Evolutionary conservation across 2,797 vertebrate species (phyloP).

Genomic region (Brotula barbata): DNA sequence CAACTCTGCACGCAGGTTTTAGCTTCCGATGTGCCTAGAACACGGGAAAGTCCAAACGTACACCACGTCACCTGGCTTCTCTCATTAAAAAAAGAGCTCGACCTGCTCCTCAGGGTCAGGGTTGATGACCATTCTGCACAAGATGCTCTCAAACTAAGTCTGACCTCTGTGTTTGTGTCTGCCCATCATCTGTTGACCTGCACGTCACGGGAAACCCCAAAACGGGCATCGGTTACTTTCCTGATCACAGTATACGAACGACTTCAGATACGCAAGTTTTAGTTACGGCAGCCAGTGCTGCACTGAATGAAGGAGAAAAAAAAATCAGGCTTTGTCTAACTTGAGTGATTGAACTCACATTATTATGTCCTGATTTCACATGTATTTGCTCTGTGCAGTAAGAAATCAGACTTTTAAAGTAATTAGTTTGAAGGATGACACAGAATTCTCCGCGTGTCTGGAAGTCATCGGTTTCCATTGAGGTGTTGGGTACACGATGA

Average conservation of each 20-base stretch:
- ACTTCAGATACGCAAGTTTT: too few relatives aligned
- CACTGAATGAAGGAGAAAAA: too few relatives aligned
- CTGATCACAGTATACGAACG: too few relatives aligned
- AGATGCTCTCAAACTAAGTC: background rate
- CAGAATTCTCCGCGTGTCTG: too few relatives aligned
- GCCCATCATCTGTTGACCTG: constrained; percentile 5
- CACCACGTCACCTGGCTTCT: background rate
- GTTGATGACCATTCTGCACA: constrained; percentile 32
- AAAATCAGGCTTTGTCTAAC: too few relatives aligned
- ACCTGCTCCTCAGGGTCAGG: constrained; percentile 15
- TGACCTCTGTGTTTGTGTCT: background rate
- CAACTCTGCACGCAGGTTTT: constrained; percentile 19
- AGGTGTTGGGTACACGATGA: background rate
- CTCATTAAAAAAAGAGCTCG: background rate
- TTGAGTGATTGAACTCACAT: too few relatives aligned
- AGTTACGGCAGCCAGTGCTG: too few relatives aligned
- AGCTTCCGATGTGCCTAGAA: background rate
- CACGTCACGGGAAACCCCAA: constrained; percentile 12
- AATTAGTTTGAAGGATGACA: background rate
- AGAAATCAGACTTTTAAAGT: background rate
- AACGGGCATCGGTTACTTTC: fast-evolving
- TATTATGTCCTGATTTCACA: too few relatives aligned
- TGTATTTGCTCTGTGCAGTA: too few relatives aligned
- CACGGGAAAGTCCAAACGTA: background rate
- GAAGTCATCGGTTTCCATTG: constrained; percentile 3